Evolutionary conservation across 2,797 vertebrate species (phyloP), one percentile per base, ranked within the genome.

Genomic region (Gallinago solitaria): DNA sequence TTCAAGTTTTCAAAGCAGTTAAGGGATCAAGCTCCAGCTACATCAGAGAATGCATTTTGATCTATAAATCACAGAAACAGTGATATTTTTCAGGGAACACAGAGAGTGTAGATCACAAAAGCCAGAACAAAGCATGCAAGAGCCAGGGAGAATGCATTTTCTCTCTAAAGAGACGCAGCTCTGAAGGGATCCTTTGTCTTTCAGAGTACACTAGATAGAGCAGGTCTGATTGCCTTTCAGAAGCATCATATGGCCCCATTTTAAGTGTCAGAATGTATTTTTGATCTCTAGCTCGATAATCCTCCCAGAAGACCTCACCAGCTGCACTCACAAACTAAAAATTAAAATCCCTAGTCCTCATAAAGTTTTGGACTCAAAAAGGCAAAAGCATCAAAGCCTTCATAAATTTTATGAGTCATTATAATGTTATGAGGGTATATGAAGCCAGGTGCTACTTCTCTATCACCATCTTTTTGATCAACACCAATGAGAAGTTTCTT

Each of bases 101-200:
- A 82, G 60, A 79, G 67, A 87, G 18, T 24, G 70, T 74, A 96
- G 95, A 96, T 96, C 95, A 96, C 95, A 96, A 93, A 96, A 94
- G 56, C 59, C 86, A 90, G 96, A 96, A 95, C 80, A 95, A 96
- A 97, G 93, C 86, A 77, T 30, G 67, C 53, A 81, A 90, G 93
- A 88, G 80, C 14, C 68, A 84, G 70, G 56, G 74, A 95, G 87
- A 95, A 68, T 3, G 10, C n/a, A 67, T 86, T 92, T 96, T 90
- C 48, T 74, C 50, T 90, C 73, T 33, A 75, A 93, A 92, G 87
- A 71, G 79, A 59, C 5, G 3, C 21, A 56, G 70, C 73, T 94
- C 89, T 91, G 83, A 86, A 90, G 56, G 54, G 56, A 91, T 84
- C 43, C 77, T 87, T 37, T 84, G 54, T 64, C 56, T 96, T 91